Percentiles rank a stretch among this genome's conserved stretches.
Conservation (phyloP, 2,888 invertebrate genomes). For the Margaritifera margaritifera region DNA sequence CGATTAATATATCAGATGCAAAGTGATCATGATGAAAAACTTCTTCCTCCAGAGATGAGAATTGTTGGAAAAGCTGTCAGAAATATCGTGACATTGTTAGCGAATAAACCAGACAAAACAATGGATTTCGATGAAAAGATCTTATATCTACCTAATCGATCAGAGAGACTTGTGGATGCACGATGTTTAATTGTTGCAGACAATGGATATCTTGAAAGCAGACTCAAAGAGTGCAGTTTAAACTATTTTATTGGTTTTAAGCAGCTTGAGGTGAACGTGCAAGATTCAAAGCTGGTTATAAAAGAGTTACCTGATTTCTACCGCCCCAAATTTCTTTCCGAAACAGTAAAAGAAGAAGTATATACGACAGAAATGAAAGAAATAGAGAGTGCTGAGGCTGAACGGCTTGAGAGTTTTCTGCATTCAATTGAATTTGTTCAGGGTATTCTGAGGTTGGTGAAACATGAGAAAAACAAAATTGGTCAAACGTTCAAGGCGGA, state of each 20-base stretch:
- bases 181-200: slow-evolving; percentile 18
- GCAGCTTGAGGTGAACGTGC: no score
- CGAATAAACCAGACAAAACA: not conserved
- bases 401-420: no score
- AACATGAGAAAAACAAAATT: not conserved
- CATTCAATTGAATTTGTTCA: no score
- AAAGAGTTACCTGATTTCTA: no score
- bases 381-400: no score
- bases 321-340: no score
- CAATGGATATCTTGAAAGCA: slow-evolving; percentile 12
- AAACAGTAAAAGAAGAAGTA: no score
- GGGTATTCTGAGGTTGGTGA: no score
- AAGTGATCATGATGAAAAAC: slow-evolving; percentile 9
- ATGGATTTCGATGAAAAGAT: not conserved
- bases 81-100: not conserved
- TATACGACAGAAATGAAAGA: no score
- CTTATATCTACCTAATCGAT: slow-evolving; percentile 16
- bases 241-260: no score
- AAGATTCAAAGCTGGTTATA: not conserved
- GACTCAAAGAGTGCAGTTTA: not conserved
- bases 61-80: slow-evolving; percentile 3
- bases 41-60: slow-evolving; percentile 38
- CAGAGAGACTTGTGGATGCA: slow-evolving; percentile 11
- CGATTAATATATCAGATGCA: slow-evolving; percentile 7
- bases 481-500: not conserved